phyloP scores from a whole-genome alignment of 2,113 vertebrate genomes.

The Notechis scutatus region DNA sequence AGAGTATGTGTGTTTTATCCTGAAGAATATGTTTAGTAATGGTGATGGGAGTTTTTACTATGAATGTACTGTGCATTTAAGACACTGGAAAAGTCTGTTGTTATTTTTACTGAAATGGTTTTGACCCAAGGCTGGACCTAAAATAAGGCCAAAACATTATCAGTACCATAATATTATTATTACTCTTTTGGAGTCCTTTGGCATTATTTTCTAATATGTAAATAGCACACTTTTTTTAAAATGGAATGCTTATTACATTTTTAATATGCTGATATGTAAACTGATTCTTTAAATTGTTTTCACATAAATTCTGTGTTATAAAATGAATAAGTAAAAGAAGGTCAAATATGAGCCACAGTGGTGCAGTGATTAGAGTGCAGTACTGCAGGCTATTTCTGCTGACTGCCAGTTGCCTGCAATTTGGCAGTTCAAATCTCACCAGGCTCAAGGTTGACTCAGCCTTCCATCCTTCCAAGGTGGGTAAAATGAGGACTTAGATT shows the following conservation, averaged over 20 bases:
- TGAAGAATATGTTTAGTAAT: background rate
- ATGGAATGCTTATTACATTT: slow-evolving; percentile 53
- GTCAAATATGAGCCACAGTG: background rate
- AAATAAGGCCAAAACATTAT: slow-evolving; percentile 64
- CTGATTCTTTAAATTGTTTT: background rate
- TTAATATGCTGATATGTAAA: slow-evolving; percentile 33
- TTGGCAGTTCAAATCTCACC: too few species aligned
- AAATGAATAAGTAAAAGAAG: background rate
- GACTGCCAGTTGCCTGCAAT: too few species aligned
- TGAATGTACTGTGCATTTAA: slow-evolving; percentile 29
- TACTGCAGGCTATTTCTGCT: too few species aligned
- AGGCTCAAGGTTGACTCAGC: too few species aligned
- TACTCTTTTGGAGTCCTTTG: slow-evolving; percentile 65
- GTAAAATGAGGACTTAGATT: too few species aligned
- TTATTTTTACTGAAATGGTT: slow-evolving; percentile 63
- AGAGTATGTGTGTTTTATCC: background rate
- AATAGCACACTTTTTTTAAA: slow-evolving; percentile 8
- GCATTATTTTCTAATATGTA: slow-evolving; percentile 43
- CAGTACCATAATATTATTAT: slow-evolving; percentile 59
- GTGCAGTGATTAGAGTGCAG: too few species aligned
- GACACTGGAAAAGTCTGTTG: slow-evolving; percentile 47
- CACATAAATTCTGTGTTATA: background rate
- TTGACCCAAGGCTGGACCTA: slow-evolving; percentile 76
- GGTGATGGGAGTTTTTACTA: slow-evolving; percentile 1
- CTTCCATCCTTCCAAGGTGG: too few species aligned